Evolutionary conservation across 2,888 invertebrate genomes (phyloP), one percentile per base, ranked within the genome.

Genomic region (Mythimna vitellina): DNA sequence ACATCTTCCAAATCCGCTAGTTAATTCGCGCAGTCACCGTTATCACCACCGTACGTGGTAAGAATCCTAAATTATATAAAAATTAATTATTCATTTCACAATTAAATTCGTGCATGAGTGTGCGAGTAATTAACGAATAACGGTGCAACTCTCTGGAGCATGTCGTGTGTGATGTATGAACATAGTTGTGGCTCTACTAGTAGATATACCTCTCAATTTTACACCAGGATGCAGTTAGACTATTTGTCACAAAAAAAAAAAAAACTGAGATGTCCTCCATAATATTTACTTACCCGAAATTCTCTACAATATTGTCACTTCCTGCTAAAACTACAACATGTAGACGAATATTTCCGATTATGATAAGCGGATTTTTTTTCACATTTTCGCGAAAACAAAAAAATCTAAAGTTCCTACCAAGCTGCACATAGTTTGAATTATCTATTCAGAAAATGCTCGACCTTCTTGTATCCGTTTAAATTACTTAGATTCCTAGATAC

Each of bases 1-100:
- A 83, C 78, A 81, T 76, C 68, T 75, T 54, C 73, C 74, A 78
- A 72, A 76, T 70, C 60, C 7, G 53, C 68, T 46, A 72, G 74
- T 83, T 83, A 80, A 87, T 89, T 89, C 81, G 83, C 84, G 63
- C 75, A 70, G 29, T 70, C 70, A 85, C 89, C 85, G 89, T 91
- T 90, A 91, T 86, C 68, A 81, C 81, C 35, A 54, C 66, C 60
- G 70, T 68, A 60, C 65, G 65, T 25, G 70, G 57, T 80, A 73
- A 22, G 72, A 71, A 79, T 78, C 68, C 22, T 10, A 65, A 80
- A 86, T 86, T 76, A 83, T 81, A 68, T 78, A 80, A 78, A 78
- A 73, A 71, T 29, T 77, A 66, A 83, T 67, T 68, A 70, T 78
- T 77, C 84, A 86, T 87, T 86, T 87, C 70, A 84, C 85, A 90